A percentile compares a stretch with the other conserved stretches of the same genome.
These are phyloP conservation scores for Mustela nigripes DNA, from an alignment of 2,113 vertebrate genomes.

Conservation along the genomic window DNA sequence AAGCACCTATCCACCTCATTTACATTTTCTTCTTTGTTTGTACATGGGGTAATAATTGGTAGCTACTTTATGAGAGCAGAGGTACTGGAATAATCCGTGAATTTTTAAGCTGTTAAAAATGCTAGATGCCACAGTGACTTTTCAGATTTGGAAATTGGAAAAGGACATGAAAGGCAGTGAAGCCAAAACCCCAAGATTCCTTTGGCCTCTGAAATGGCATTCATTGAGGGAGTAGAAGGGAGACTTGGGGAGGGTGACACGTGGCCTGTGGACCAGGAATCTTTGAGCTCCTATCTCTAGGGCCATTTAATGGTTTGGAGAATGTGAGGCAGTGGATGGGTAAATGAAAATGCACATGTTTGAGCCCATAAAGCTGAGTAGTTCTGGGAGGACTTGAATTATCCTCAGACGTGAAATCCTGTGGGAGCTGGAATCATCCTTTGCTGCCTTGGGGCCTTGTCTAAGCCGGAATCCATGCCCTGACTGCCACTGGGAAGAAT, in stretches of 20 bases:
- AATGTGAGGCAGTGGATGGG: neutral
- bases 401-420: neutral
- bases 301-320: neutral
- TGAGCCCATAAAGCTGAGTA: neutral
- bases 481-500: neutral
- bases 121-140: neutral
- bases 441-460: slow-evolving; percentile 9
- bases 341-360: neutral
- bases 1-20: neutral
- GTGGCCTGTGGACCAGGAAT: neutral
- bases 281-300: neutral
- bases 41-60: neutral
- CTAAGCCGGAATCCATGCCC: neutral
- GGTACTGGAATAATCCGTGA: neutral
- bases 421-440: neutral
- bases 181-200: neutral
- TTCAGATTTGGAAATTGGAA: neutral
- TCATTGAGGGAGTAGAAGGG: neutral
- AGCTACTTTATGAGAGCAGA: neutral
- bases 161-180: slow-evolving; percentile 6
- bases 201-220: neutral
- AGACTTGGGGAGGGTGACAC: neutral
- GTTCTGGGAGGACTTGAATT: neutral
- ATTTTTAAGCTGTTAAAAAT: neutral
- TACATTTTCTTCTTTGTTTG: neutral